phyloP scores from a whole-genome alignment of 2,888 invertebrate species.

The Dynastes grantii region DNA sequence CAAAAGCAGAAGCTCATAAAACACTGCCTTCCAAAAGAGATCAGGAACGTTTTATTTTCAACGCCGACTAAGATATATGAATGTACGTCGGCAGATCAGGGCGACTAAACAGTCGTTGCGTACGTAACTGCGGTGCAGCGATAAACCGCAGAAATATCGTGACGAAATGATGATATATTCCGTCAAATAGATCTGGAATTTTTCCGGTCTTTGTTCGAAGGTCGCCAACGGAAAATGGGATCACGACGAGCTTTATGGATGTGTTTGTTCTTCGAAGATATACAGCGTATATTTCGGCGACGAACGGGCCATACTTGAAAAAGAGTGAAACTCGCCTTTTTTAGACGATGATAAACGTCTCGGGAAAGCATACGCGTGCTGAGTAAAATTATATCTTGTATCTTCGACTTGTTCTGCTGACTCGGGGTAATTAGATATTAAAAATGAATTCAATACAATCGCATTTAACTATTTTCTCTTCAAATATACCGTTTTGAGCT shows the following conservation, averaged over 20 bases:
- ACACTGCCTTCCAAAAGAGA: conserved; percentile 63
- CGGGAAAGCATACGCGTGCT: too few species aligned
- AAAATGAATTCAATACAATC: too few species aligned
- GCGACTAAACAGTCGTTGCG: conserved; percentile 42
- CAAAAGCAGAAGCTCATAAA: conserved; percentile 58
- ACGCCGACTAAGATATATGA: conserved; percentile 61
- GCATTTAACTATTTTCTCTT: too few species aligned
- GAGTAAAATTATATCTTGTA: too few species aligned
- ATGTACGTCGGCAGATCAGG: conserved; percentile 40
- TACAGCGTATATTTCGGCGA: conserved; percentile 22
- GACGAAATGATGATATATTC: conserved; percentile 66
- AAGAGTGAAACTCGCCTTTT: background rate
- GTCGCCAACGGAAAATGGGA: conserved; percentile 23
- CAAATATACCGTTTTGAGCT: too few species aligned
- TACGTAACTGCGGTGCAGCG: conserved; percentile 63
- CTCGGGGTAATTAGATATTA: too few species aligned
- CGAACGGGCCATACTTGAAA: background rate
- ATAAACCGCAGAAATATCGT: conserved; percentile 65
- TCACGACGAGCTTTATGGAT: conserved; percentile 40
- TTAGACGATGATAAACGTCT: conserved; percentile 4
- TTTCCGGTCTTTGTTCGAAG: conserved; percentile 9
- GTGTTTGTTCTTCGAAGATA: conserved; percentile 41
- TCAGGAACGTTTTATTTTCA: conserved; percentile 62
- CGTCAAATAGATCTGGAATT: conserved; percentile 49
- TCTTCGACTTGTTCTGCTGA: too few species aligned